Evolutionary conservation across 2,797 vertebrate species (phyloP).

Genomic region (Natrix natrix): DNA sequence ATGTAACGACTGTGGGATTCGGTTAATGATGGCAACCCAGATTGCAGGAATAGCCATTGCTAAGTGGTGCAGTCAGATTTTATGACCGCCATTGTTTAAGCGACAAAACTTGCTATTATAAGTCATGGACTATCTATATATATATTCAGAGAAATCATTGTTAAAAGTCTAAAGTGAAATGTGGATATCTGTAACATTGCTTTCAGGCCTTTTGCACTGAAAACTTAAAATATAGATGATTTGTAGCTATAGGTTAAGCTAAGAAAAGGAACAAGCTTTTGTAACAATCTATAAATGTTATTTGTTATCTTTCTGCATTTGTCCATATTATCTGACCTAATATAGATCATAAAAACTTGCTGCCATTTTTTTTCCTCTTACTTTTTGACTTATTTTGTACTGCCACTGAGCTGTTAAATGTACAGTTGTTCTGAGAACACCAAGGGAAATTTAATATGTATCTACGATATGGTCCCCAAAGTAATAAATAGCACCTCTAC

Average conservation of each 20-base stretch:
- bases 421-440: not conserved
- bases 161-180: not conserved
- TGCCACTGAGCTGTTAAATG: not conserved
- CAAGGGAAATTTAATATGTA: not conserved
- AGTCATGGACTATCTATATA: not conserved
- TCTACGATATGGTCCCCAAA: not conserved
- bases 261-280: not conserved
- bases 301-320: not conserved
- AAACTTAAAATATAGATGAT: not conserved
- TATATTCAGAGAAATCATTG: not conserved
- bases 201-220: not conserved
- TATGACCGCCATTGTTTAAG: not conserved
- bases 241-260: not conserved
- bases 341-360: not conserved
- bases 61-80: not conserved
- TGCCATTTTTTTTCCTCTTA: not conserved
- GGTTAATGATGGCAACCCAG: not conserved
- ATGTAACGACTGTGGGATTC: not conserved
- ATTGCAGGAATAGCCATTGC: not conserved
- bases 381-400: not conserved
- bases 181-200: not conserved
- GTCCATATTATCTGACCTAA: not conserved
- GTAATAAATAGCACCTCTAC: not conserved
- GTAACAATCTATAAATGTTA: not conserved
- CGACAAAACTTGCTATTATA: not conserved